Conservation (phyloP, 2,113 vertebrate species). For the Corythaixoides concolor region DNA sequence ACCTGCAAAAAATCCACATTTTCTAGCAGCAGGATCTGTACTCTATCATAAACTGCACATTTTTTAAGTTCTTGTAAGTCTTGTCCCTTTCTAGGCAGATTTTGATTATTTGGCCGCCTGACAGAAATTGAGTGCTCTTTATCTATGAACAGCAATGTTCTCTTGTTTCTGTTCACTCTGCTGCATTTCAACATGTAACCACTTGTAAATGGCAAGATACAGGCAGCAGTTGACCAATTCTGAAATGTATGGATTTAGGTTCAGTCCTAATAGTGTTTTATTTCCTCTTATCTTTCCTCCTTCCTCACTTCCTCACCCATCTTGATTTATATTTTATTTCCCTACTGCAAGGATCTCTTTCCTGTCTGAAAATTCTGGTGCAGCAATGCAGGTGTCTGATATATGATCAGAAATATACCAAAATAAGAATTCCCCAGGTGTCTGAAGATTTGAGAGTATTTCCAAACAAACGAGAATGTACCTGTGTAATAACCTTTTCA, state of each 20-base stretch:
- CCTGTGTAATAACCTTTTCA: not conserved
- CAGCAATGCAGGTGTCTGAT: not conserved
- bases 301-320: fast-evolving
- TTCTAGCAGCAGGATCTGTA: not conserved
- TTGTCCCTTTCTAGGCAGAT: not conserved
- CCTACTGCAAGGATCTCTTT: not conserved
- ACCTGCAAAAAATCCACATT: not conserved
- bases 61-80: not conserved
- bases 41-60: not conserved
- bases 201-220: not conserved
- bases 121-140: slow-evolving; percentile 9
- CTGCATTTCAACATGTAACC: not conserved
- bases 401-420: not conserved
- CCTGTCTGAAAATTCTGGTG: not conserved
- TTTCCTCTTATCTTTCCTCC: not conserved
- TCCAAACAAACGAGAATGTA: not conserved
- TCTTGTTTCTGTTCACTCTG: slow-evolving; percentile 11
- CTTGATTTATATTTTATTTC: not conserved
- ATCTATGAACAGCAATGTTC: slow-evolving; percentile 14
- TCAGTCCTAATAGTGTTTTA: not conserved
- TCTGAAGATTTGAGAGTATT: not conserved
- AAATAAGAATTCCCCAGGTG: not conserved
- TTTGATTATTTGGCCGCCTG: slow-evolving; percentile 9
- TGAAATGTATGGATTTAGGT: not conserved
- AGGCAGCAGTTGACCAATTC: not conserved